phyloP scores from a whole-genome alignment of 2,888 invertebrate species.

The Folsomia manolachei region DNA sequence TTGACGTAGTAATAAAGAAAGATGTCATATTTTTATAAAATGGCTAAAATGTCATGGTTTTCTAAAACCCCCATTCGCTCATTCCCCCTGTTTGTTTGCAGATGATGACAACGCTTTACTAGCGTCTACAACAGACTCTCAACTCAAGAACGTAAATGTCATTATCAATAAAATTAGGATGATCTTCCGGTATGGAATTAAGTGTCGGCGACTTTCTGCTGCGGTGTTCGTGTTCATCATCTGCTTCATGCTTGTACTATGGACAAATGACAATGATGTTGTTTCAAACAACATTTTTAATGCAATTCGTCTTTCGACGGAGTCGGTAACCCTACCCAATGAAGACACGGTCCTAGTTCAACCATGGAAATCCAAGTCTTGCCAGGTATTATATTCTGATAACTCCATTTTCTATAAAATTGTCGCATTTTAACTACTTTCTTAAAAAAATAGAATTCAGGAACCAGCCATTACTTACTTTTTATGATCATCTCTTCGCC shows the following conservation, averaged over 20 bases:
- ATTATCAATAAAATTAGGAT: too few species aligned
- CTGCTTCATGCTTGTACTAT: background rate
- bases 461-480: slow-evolving; percentile 23
- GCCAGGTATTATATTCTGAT: background rate
- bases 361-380: background rate
- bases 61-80: too few species aligned
- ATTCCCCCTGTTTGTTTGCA: too few species aligned
- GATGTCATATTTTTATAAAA: too few species aligned
- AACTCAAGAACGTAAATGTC: too few species aligned
- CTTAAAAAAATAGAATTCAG: background rate
- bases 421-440: too few species aligned
- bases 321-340: background rate
- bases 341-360: background rate
- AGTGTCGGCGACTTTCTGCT: background rate
- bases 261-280: background rate
- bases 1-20: too few species aligned
- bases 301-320: background rate
- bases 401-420: too few species aligned
- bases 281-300: background rate
- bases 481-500: slow-evolving; percentile 44
- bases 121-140: too few species aligned
- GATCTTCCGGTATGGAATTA: background rate
- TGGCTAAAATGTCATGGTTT: too few species aligned
- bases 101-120: too few species aligned
- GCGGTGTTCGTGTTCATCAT: background rate